Evolutionary conservation across 2,888 invertebrate species (phyloP).

Genomic region (Meandrusa payeni): DNA sequence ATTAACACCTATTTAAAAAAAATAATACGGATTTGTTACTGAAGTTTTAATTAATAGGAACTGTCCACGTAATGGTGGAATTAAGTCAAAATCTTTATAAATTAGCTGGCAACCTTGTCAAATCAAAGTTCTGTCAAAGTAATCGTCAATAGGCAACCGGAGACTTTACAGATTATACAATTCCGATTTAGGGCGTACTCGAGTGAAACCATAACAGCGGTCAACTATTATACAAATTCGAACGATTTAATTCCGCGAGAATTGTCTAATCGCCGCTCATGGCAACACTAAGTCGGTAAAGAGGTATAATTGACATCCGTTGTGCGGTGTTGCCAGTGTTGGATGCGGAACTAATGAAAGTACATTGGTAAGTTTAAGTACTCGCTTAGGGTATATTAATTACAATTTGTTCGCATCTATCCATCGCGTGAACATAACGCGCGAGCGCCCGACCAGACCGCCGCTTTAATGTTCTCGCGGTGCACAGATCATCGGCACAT

Average conservation of each 20-base stretch:
- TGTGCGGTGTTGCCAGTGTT: conserved; percentile 43
- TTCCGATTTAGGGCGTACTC: conserved; percentile 57
- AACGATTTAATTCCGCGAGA: conserved; percentile 54
- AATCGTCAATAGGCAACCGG: conserved; percentile 52
- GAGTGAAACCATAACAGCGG: conserved; percentile 55
- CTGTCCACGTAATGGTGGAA: conserved; percentile 39
- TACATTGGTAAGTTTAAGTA: conserved; percentile 58
- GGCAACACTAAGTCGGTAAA: conserved; percentile 61
- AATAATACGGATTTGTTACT: conserved; percentile 52
- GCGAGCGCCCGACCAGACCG: conserved; percentile 28
- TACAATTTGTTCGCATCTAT: conserved; percentile 46
- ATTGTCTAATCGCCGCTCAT: conserved; percentile 40
- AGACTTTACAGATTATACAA: conserved; percentile 51
- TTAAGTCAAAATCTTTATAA: conserved; percentile 1
- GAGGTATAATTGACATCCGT: conserved; percentile 73
- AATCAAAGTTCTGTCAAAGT: too few relatives aligned
- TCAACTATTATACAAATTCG: conserved; percentile 56
- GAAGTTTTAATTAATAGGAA: conserved; percentile 70
- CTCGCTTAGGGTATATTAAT: conserved; percentile 41
- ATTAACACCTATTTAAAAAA: conserved; percentile 42
- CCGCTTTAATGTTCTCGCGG: conserved; percentile 35
- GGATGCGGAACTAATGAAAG: conserved; percentile 61
- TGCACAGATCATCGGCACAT: conserved; percentile 48
- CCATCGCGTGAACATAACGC: conserved; percentile 31
- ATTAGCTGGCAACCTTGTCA: not conserved